Conservation (phyloP, 2,113 vertebrate genomes). For the Tretioscincus oriximinensis region DNA sequence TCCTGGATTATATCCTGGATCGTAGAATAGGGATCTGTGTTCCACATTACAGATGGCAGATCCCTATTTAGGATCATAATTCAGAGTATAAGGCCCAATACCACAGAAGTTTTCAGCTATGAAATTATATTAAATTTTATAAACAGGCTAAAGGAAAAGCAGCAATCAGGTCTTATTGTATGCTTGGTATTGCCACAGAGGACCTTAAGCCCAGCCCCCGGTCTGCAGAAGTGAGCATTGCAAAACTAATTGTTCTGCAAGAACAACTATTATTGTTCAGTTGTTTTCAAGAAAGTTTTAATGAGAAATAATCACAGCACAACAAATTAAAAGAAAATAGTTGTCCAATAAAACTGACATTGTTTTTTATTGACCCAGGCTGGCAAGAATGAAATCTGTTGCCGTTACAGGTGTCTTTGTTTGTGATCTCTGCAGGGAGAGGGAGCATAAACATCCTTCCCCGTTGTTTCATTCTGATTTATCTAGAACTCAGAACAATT, state of each 20-base stretch:
- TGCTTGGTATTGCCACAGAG: not conserved
- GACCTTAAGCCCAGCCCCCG: not conserved
- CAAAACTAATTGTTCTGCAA: not conserved
- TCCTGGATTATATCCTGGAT: too few species aligned
- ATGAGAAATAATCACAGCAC: slow-evolving; percentile 27
- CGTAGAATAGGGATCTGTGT: too few species aligned
- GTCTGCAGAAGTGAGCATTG: not conserved
- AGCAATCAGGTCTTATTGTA: not conserved
- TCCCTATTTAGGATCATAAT: too few species aligned
- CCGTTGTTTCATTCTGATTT: slow-evolving; percentile 57
- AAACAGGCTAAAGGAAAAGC: not conserved
- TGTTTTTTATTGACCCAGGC: slow-evolving; percentile 34
- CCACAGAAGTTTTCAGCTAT: too few species aligned
- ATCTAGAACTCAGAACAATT: slow-evolving; percentile 55
- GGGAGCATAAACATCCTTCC: slow-evolving; percentile 48
- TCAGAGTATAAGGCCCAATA: too few species aligned
- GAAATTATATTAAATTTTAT: not conserved
- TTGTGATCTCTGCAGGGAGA: slow-evolving; percentile 53
- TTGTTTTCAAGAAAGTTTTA: slow-evolving; percentile 3
- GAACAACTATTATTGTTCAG: not conserved
- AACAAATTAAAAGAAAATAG: slow-evolving; percentile 17
- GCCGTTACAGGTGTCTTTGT: slow-evolving; percentile 59
- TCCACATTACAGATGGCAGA: too few species aligned
- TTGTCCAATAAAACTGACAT: slow-evolving; percentile 35
- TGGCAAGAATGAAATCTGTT: slow-evolving; percentile 52